Evolutionary conservation across 2,113 vertebrate genomes (phyloP).

Genomic region (Eidolon helvum): DNA sequence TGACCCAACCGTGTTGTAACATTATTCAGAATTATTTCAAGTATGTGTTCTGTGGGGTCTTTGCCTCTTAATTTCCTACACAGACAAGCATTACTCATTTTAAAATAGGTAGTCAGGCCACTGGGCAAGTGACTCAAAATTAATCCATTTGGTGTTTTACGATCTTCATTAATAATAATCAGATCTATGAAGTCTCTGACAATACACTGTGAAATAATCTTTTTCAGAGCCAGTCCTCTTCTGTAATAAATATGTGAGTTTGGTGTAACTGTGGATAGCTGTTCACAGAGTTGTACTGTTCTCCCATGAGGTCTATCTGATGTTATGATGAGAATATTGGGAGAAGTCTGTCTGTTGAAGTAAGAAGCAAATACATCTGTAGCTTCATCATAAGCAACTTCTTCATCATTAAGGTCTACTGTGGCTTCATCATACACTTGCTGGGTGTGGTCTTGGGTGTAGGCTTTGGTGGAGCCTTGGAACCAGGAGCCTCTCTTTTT

Average conservation of each 20-base stretch:
- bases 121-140: no score
- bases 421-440: no score
- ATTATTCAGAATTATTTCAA: no score
- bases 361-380: conserved; percentile 98
- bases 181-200: conserved; percentile 95
- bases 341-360: conserved; percentile 93
- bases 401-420: no score
- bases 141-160: conserved; percentile 87
- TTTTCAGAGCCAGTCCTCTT: conserved; percentile 96
- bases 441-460: no score
- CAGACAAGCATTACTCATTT: no score
- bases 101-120: no score
- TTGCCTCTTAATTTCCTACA: no score
- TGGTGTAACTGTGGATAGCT: conserved; percentile 92
- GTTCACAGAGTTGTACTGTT: conserved; percentile 94
- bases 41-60: no score
- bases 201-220: conserved; percentile 94
- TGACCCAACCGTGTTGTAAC: no score
- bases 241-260: conserved; percentile 96
- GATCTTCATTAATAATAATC: conserved; percentile 95
- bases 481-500: no score
- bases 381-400: conserved; percentile 96
- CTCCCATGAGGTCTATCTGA: conserved; percentile 97
- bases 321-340: conserved; percentile 99
- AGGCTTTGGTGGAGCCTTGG: no score